Conservation (phyloP, 2,113 vertebrate species). For the Chaetodon auriga region DNA sequence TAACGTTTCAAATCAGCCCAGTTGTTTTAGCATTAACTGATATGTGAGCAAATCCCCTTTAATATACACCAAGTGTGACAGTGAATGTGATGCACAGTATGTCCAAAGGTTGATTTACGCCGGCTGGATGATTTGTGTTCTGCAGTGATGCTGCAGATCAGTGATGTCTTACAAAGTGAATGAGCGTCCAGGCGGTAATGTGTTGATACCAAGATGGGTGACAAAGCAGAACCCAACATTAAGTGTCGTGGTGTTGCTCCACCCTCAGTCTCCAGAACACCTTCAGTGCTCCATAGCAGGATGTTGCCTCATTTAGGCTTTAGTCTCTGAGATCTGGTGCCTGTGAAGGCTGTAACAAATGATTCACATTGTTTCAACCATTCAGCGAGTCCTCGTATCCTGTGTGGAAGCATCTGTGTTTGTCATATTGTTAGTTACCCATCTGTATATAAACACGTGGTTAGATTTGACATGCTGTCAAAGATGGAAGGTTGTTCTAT, state of each 20-base stretch:
- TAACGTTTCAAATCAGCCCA: not conserved
- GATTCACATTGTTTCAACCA: too few relatives aligned
- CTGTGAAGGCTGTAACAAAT: not conserved
- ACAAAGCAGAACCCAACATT: not conserved
- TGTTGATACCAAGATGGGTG: not conserved
- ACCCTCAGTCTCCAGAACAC: not conserved
- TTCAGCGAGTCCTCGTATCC: not conserved
- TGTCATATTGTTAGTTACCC: not conserved
- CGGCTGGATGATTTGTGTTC: too few relatives aligned
- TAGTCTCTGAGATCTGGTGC: not conserved
- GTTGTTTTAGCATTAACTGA: too few relatives aligned
- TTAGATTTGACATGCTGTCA: not conserved
- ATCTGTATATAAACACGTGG: not conserved
- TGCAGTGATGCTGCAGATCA: not conserved
- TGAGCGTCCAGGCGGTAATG: not conserved
- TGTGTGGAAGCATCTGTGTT: not conserved
- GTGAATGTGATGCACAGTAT: not conserved
- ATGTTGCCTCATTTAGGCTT: not conserved
- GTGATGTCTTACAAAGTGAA: not conserved
- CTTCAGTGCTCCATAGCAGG: not conserved
- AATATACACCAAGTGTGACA: too few relatives aligned
- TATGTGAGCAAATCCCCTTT: too few relatives aligned
- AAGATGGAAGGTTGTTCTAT: too few relatives aligned
- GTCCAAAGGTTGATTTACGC: not conserved
- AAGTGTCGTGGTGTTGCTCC: too few relatives aligned